phyloP scores from a whole-genome alignment of 2,888 invertebrate genomes.

The Synanthedon andrenaeformis region DNA sequence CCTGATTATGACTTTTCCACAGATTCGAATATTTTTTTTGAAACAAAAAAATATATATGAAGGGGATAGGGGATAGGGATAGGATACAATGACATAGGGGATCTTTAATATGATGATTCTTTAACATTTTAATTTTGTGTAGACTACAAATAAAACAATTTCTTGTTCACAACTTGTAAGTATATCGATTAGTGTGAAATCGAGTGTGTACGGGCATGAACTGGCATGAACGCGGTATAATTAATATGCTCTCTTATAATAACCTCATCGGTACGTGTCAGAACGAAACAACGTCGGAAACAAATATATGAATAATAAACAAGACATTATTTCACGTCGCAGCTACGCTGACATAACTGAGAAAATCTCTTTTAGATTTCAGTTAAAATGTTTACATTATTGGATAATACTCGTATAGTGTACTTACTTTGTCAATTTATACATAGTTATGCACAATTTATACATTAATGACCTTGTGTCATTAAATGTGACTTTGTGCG shows the following conservation, averaged over 20 bases:
- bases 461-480: too few relatives aligned
- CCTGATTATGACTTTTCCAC: too few relatives aligned
- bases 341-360: constrained; percentile 7
- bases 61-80: too few relatives aligned
- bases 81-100: too few relatives aligned
- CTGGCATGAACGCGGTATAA: constrained; percentile 23
- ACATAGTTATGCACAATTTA: too few relatives aligned
- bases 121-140: neutral
- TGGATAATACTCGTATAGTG: too few relatives aligned
- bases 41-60: too few relatives aligned
- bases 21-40: too few relatives aligned
- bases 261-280: constrained; percentile 48
- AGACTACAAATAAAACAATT: neutral
- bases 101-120: too few relatives aligned
- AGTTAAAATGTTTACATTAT: too few relatives aligned
- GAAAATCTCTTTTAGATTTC: neutral
- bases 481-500: too few relatives aligned
- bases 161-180: neutral
- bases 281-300: constrained; percentile 41
- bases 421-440: too few relatives aligned
- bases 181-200: constrained; percentile 23
- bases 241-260: constrained; percentile 35
- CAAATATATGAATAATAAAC: constrained; percentile 63
- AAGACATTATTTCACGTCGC: constrained; percentile 30
- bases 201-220: constrained; percentile 43